phyloP scores from a whole-genome alignment of 2,888 invertebrate genomes.

The Trichacis sp. region DNA sequence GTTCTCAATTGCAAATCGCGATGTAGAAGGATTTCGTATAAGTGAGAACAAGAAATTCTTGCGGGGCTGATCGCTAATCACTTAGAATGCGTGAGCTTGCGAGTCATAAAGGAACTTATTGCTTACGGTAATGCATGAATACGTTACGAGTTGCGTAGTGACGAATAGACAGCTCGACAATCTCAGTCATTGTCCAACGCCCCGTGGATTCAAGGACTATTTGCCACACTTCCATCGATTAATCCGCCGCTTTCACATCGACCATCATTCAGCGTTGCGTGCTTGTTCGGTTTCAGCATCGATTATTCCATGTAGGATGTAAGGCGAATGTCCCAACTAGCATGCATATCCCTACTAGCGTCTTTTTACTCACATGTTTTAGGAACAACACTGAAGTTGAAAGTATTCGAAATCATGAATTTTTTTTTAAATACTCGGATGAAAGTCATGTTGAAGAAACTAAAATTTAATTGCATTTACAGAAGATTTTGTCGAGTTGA shows the following conservation, averaged over 20 bases:
- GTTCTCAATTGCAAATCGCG: slow-evolving; percentile 38
- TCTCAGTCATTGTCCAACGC: slow-evolving; percentile 38
- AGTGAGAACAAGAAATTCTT: slow-evolving; percentile 33
- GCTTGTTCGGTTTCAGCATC: background rate
- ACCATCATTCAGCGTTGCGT: background rate
- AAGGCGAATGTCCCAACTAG: no score
- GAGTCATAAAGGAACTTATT: slow-evolving; percentile 37
- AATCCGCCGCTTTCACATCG: slow-evolving; percentile 24
- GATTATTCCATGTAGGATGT: no score
- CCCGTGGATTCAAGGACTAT: slow-evolving; percentile 40
- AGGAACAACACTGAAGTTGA: no score
- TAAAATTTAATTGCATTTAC: no score
- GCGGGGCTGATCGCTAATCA: slow-evolving; percentile 32
- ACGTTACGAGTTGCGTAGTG: slow-evolving; percentile 32
- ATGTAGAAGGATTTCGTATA: slow-evolving; percentile 20
- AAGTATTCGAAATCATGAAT: no score
- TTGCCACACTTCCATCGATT: slow-evolving; percentile 23
- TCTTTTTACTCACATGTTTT: no score
- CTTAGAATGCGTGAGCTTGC: slow-evolving; percentile 25
- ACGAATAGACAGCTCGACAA: slow-evolving; percentile 33
- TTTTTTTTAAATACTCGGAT: no score
- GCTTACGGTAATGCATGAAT: slow-evolving; percentile 44
- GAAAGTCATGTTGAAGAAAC: no score
- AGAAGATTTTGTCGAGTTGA: no score
- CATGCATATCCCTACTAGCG: no score